These are phyloP conservation scores for Ceratina australensis DNA, from an alignment of 1,140 invertebrate species.

Conservation along the genomic window DNA sequence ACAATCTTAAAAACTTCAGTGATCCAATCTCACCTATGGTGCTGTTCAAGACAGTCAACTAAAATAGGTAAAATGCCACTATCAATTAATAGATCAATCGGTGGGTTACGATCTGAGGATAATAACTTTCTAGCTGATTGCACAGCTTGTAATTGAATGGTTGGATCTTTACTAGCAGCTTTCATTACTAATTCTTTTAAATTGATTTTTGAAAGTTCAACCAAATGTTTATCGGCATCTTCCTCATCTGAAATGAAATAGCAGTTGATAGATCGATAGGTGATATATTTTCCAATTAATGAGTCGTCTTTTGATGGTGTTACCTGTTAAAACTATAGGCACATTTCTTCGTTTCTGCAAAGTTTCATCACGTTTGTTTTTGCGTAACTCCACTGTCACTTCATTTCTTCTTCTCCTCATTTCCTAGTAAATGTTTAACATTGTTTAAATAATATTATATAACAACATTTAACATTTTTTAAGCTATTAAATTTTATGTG, in stretches of 20 bases:
- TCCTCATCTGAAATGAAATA: constrained; percentile 82
- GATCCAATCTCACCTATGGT: constrained; percentile 83
- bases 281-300: background rate
- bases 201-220: constrained; percentile 82
- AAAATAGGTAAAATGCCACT: constrained; percentile 96
- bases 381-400: constrained; percentile 96
- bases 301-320: constrained; percentile 19
- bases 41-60: constrained; percentile 91
- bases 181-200: constrained; percentile 86
- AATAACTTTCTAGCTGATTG: constrained; percentile 95
- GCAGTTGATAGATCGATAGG: background rate
- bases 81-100: constrained; percentile 97
- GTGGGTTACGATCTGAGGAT: constrained; percentile 98
- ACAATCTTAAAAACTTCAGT: background rate
- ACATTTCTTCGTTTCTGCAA: constrained; percentile 97
- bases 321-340: constrained; percentile 89
- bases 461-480: background rate
- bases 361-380: constrained; percentile 98
- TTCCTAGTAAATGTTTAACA: constrained; percentile 82
- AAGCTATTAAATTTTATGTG: background rate
- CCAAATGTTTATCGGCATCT: constrained; percentile 84
- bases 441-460: background rate
- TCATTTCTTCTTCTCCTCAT: constrained; percentile 97
- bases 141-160: constrained; percentile 88
- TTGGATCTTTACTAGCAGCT: constrained; percentile 85